phyloP scores from a whole-genome alignment of 1,140 invertebrate genomes.

The Globodera ellingtonae region DNA sequence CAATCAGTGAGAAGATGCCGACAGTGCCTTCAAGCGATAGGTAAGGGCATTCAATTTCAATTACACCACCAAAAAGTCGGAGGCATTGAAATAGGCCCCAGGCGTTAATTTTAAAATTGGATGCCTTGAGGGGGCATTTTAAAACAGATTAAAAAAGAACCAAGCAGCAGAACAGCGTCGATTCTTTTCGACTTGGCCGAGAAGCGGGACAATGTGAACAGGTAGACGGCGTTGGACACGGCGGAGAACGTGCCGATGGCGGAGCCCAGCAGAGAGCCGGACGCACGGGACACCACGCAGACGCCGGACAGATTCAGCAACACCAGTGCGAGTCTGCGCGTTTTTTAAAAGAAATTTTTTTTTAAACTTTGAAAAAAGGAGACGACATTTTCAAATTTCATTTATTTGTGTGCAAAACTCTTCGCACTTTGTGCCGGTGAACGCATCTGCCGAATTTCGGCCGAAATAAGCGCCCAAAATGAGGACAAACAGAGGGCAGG shows the following conservation, averaged over 20 bases:
- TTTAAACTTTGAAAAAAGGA: too few relatives aligned
- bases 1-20: slow-evolving; percentile 48
- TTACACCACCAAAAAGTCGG: too few relatives aligned
- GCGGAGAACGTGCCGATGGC: slow-evolving; percentile 46
- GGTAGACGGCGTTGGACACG: slow-evolving; percentile 45
- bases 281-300: slow-evolving; percentile 41
- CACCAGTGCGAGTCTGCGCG: slow-evolving; percentile 23
- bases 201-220: slow-evolving; percentile 39
- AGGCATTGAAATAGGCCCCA: too few relatives aligned
- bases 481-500: slow-evolving; percentile 50
- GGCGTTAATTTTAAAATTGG: not conserved
- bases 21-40: slow-evolving; percentile 41
- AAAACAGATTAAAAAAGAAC: slow-evolving; percentile 25
- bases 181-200: slow-evolving; percentile 33
- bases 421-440: slow-evolving; percentile 34
- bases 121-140: slow-evolving; percentile 4
- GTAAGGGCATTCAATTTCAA: not conserved
- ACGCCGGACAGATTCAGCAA: slow-evolving; percentile 39
- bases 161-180: slow-evolving; percentile 48
- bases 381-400: too few relatives aligned
- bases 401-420: too few relatives aligned
- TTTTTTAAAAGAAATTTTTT: too few relatives aligned
- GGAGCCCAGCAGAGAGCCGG: slow-evolving; percentile 40
- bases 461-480: slow-evolving; percentile 50
- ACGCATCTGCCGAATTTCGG: slow-evolving; percentile 30